Evolutionary conservation across 2,888 invertebrate genomes (phyloP), one percentile per base, ranked within the genome.

Genomic region (Emmelina monodactyla): DNA sequence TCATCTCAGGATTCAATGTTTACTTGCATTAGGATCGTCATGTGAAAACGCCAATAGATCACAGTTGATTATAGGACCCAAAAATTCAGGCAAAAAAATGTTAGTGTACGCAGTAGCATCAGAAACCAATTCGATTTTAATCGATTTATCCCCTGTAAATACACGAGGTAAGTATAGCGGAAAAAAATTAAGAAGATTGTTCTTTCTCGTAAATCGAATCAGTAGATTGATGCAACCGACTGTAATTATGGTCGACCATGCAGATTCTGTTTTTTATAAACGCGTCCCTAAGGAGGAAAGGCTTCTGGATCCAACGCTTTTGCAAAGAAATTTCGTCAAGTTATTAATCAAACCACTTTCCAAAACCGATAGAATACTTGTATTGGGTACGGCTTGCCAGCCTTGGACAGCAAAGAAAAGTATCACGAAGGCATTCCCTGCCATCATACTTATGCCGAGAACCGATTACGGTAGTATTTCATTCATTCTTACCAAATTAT

Each of bases 91-190:
- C 0, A 92, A 92, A 62, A 84, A 82, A 50, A 80, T 88, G 40
- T 62, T 93, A 34, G 83, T 86, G 0, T 83, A 91, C 48, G 89
- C 89, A 0, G 78, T 93, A 16, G 91, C 90, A 43, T 85, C 85
- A 2, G 90, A 91, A 66, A 83, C 88, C 1, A 86, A 87, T 33
- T 86, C 91, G 3, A 85, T 89, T 28, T 61, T 92, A 10, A 88
- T 93, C 55, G 91, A 93, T 51, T 64, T 93, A 10, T 87, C 89
- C 0, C 87, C 91, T 1, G 66, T 82, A 30, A 85, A 85, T 44
- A 70, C 90, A 4, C 85, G 81, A 11, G 83, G 86, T 31, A 87
- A 88, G 63, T 92, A 88, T 58, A 87, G 87, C 0, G 83, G 85
- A 43, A 85, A 85, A 52, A 86, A 86, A 2, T 65, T 87, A 37